phyloP scores from a whole-genome alignment of 2,797 vertebrate species.

The Cossypha heuglini region DNA sequence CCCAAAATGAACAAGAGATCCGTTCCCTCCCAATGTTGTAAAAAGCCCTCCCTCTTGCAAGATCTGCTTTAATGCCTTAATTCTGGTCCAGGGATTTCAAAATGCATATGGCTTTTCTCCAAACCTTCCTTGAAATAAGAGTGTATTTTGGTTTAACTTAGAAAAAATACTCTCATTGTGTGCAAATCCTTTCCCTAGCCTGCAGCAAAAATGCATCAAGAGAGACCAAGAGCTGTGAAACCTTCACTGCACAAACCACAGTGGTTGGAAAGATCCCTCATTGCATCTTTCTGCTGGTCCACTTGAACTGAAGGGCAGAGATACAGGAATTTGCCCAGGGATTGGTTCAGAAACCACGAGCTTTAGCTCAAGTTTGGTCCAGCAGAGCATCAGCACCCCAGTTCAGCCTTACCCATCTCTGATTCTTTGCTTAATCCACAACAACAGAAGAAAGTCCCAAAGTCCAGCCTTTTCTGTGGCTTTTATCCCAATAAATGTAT shows the following conservation, averaged over 20 bases:
- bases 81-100: constrained; percentile 46
- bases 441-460: not conserved
- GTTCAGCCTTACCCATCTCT: not conserved
- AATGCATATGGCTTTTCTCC: not conserved
- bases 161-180: not conserved
- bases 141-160: not conserved
- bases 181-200: not conserved
- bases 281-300: not conserved
- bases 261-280: not conserved
- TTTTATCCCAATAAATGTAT: not conserved
- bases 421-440: not conserved
- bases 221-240: not conserved
- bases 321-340: not conserved
- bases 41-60: not conserved
- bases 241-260: not conserved
- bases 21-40: not conserved
- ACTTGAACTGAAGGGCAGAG: not conserved
- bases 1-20: not conserved
- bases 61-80: not conserved
- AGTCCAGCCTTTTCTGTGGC: not conserved
- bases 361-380: not conserved
- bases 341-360: not conserved
- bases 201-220: not conserved
- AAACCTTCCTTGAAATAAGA: constrained; percentile 11
- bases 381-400: not conserved